Evolutionary conservation across 2,113 vertebrate genomes (phyloP).

Genomic region (Dendropsophus ebraccatus): DNA sequence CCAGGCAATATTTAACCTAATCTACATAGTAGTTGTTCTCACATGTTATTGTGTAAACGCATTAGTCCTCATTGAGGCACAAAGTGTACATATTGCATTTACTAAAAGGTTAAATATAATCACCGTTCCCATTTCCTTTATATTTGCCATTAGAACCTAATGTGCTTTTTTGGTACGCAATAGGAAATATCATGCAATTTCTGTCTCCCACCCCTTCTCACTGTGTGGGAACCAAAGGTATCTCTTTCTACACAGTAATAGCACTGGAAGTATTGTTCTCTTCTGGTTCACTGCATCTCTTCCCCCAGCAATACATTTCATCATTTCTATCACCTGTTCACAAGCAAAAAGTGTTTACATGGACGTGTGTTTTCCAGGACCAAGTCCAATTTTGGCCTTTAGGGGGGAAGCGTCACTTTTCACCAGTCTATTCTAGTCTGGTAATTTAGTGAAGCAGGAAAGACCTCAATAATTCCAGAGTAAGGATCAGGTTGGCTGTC

Average conservation of each 20-base stretch:
- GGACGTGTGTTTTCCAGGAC: slow-evolving; percentile 23
- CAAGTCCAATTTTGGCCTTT: neutral
- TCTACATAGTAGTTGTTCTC: neutral
- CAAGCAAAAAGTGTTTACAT: neutral
- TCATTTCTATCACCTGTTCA: slow-evolving; percentile 1
- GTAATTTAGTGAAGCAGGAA: neutral
- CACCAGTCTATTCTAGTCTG: slow-evolving; percentile 8
- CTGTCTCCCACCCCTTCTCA: slow-evolving; percentile 6
- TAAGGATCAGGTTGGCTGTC: neutral
- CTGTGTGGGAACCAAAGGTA: slow-evolving; percentile 52
- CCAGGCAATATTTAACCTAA: neutral
- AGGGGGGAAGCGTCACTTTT: slow-evolving; percentile 13
- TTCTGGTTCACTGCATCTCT: neutral
- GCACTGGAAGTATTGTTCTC: slow-evolving; percentile 36
- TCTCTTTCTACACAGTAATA: slow-evolving; percentile 29
- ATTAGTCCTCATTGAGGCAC: neutral
- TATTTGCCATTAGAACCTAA: slow-evolving; percentile 43
- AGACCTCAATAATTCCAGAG: neutral
- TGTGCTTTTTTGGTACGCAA: slow-evolving; percentile 52
- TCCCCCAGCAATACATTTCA: too few relatives aligned
- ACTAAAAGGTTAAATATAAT: slow-evolving; percentile 32
- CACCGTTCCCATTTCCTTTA: slow-evolving; percentile 41
- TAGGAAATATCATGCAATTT: slow-evolving; percentile 57
- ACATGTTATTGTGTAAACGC: slow-evolving; percentile 8
- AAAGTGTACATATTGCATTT: slow-evolving; percentile 2